Conservation (phyloP, 1,140 invertebrate genomes). For the Branchinecta lynchi region DNA sequence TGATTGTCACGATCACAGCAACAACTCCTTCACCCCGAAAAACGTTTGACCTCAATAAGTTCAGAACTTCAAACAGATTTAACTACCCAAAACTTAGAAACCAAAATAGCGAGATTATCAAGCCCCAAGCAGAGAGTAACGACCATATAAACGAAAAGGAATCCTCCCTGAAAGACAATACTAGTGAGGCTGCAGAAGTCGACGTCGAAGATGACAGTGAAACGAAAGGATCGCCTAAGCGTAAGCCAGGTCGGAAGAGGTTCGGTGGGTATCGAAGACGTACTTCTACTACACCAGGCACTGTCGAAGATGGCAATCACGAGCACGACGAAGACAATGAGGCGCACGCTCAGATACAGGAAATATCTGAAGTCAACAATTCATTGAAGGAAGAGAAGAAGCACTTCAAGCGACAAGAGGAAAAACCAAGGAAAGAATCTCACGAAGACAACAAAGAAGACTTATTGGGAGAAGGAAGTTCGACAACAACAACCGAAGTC, state of each 20-base stretch:
- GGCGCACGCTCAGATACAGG: background rate
- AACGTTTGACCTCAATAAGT: background rate
- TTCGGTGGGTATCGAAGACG: background rate
- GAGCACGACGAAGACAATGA: background rate
- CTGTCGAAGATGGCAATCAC: background rate
- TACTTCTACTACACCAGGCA: background rate
- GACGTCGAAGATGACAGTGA: background rate
- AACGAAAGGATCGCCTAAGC: background rate
- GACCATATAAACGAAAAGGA: background rate
- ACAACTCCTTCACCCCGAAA: background rate
- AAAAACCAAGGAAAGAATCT: no score
- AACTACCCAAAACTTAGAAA: background rate
- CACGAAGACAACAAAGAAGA: no score
- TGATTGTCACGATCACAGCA: background rate
- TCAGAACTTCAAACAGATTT: background rate
- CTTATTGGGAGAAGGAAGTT: no score
- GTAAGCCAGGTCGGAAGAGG: background rate
- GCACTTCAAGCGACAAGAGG: no score
- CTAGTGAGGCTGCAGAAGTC: background rate
- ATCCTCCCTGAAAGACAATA: background rate
- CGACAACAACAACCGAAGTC: no score
- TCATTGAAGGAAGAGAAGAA: conserved; percentile 1
- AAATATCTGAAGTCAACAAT: background rate
- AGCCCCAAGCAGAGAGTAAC: background rate
- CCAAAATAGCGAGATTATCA: background rate